A percentile compares a stretch with the other conserved stretches of the same genome.
These are phyloP conservation scores for Eretmocerus hayati DNA, from an alignment of 2,888 invertebrate species.

Conservation along the genomic window DNA sequence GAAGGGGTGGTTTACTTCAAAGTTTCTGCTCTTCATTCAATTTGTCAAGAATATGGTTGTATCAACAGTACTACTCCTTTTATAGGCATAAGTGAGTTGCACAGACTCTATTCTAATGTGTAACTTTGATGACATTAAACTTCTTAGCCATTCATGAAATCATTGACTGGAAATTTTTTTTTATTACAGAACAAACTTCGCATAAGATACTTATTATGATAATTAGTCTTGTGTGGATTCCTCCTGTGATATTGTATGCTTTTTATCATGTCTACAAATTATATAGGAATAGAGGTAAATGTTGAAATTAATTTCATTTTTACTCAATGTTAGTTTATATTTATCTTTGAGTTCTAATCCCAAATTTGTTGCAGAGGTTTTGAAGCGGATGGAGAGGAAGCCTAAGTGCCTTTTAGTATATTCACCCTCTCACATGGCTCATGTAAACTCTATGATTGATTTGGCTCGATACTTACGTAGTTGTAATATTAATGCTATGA, in stretches of 20 bases:
- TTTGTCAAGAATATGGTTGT: constrained; percentile 36
- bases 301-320: background rate
- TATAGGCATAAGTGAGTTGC: constrained; percentile 36
- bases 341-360: background rate
- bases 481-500: constrained; percentile 39
- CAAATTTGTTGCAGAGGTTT: constrained; percentile 21
- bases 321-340: background rate
- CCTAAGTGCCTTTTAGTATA: constrained; percentile 42
- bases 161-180: constrained; percentile 1
- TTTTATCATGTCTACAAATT: constrained; percentile 37
- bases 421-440: constrained; percentile 36
- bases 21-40: constrained; percentile 37
- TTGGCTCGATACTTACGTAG: constrained; percentile 37
- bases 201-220: constrained; percentile 40
- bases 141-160: background rate
- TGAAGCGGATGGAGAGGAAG: constrained; percentile 26
- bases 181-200: constrained; percentile 30
- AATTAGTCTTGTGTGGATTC: constrained; percentile 41
- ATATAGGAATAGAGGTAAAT: constrained; percentile 32
- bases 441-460: constrained; percentile 37
- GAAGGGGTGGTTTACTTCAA: constrained; percentile 38
- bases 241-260: constrained; percentile 37
- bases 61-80: constrained; percentile 38
- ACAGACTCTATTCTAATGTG: background rate
- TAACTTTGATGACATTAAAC: background rate